Conservation (phyloP, 2,113 vertebrate species). For the Phyllostomus discolor region DNA sequence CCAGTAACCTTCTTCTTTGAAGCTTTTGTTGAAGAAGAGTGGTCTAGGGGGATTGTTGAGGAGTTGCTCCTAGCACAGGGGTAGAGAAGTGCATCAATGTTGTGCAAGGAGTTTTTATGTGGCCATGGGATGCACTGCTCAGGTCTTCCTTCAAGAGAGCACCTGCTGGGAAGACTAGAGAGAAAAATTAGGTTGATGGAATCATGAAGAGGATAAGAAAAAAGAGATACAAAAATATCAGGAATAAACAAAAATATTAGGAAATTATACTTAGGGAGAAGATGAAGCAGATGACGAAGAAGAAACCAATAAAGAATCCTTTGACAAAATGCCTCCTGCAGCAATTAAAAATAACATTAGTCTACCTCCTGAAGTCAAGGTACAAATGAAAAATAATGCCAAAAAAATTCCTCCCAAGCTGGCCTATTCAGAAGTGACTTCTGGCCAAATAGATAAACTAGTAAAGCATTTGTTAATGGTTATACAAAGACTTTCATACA, state of each 20-base stretch:
- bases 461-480: constrained; percentile 77
- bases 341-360: constrained; percentile 64
- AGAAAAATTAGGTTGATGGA: constrained; percentile 92
- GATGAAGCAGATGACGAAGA: constrained; percentile 56
- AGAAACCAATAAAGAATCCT: constrained; percentile 69
- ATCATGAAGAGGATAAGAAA: constrained; percentile 91
- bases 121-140: background rate
- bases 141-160: constrained; percentile 64
- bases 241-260: constrained; percentile 73
- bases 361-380: constrained; percentile 46
- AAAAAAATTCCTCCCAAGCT: background rate
- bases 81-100: background rate
- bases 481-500: constrained; percentile 69
- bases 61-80: background rate
- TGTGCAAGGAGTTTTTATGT: background rate
- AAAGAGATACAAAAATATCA: constrained; percentile 75
- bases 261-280: constrained; percentile 75
- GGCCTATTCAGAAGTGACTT: constrained; percentile 14
- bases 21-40: background rate
- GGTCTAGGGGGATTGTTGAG: background rate
- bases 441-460: constrained; percentile 19
- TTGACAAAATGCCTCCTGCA: constrained; percentile 62
- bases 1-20: background rate
- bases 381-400: constrained; percentile 31
- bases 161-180: constrained; percentile 89